Evolutionary conservation across 2,888 invertebrate species (phyloP), one percentile per base, ranked within the genome.

Genomic region (Amphipoea lucens): DNA sequence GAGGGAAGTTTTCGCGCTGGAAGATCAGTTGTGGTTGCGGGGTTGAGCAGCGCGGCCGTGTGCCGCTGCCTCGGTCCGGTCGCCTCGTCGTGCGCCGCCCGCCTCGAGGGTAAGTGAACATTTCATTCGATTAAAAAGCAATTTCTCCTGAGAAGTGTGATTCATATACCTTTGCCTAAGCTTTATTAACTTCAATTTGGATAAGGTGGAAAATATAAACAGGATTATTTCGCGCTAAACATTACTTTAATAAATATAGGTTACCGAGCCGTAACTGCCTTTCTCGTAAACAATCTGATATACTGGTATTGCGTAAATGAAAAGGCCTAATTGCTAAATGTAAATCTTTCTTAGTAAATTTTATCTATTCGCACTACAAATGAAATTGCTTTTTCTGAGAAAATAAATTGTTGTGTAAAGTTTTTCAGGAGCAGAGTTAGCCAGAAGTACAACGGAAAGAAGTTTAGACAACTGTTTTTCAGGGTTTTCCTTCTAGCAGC

Each of bases 71-170:
- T 91, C 92, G 87, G 91, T 89, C 89, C 89, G 91, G 90, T 91
- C 84, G 90, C 88, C 90, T 90, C 89, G 81, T 82, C 89, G 90
- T 89, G 90, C 88, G 90, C 91, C 90, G 76, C 89, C 94, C 92
- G 95, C 95, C 94, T 94, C 91, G 92, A 93, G 92, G 96, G 97
- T 96, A 96, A 97, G 97, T 96, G 92, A 94, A 94, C 90, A 93
- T 93, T 95, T 96, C 92, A 96, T 96, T 96, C 93, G 94, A 96
- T 97, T 96, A 96, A 96, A 96, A 96, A 96, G 95, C 96, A 96
- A 96, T 96, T 95, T 96, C 94, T 94, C 90, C 91, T 88, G 93
- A 93, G 92, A 93, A 94, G 92, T 94, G 90, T 91, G 90, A 92
- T 90, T 91, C 87, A 89, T 90, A 89, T 83, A 90, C 91, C 82